These are phyloP conservation scores for Seladonia tumulorum DNA, from an alignment of 2,888 invertebrate genomes.

Conservation along the genomic window DNA sequence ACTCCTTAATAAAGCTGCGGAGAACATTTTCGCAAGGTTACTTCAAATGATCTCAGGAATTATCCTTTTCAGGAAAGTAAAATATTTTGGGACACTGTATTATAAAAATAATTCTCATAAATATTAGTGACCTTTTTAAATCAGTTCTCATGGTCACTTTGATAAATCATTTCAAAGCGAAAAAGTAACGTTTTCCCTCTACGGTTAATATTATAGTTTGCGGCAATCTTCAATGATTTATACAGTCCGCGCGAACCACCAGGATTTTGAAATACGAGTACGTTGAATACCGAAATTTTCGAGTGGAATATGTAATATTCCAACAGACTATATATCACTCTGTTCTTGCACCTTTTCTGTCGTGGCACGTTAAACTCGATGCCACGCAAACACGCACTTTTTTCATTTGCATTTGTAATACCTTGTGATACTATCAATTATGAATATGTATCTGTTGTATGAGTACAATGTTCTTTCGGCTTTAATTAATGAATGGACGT, in stretches of 20 bases:
- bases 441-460: slow-evolving; percentile 30
- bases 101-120: not conserved
- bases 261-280: slow-evolving; percentile 9
- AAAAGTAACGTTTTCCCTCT: not conserved
- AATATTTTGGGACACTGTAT: not conserved
- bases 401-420: slow-evolving; percentile 43
- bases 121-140: not conserved
- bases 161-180: not conserved
- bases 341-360: slow-evolving; percentile 15
- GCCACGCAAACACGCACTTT: slow-evolving; percentile 37
- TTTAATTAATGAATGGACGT: slow-evolving; percentile 26
- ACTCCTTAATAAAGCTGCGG: too few relatives aligned
- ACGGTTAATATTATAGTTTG: not conserved
- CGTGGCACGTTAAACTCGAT: slow-evolving; percentile 16
- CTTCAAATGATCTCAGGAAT: too few relatives aligned
- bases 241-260: not conserved
- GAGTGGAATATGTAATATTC: not conserved
- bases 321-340: not conserved
- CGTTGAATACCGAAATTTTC: not conserved
- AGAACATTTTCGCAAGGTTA: too few relatives aligned
- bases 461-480: slow-evolving; percentile 16
- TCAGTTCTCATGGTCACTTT: not conserved
- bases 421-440: slow-evolving; percentile 26
- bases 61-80: too few relatives aligned
- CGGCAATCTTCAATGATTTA: not conserved